phyloP scores from a whole-genome alignment of 2,113 vertebrate genomes.

The Corynorhinus townsendii region DNA sequence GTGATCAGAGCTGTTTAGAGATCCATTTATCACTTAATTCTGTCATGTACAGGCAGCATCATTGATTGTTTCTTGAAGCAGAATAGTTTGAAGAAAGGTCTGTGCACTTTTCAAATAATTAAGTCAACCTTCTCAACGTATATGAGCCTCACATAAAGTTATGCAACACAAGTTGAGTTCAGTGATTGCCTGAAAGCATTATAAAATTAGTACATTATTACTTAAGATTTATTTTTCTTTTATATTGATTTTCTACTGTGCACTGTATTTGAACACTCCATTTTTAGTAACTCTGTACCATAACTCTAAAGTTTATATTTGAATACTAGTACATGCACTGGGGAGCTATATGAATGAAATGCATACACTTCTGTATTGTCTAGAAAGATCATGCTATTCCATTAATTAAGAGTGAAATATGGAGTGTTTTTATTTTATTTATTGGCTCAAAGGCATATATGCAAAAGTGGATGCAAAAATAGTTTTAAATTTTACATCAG shows the following conservation, averaged over 20 bases:
- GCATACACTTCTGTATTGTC: neutral
- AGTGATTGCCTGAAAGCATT: neutral
- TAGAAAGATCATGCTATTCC: neutral
- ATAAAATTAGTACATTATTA: neutral
- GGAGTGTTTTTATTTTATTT: neutral
- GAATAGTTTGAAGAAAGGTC: conserved; percentile 38
- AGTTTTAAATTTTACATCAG: neutral
- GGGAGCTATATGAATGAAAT: neutral
- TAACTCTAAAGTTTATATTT: neutral
- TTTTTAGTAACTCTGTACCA: neutral
- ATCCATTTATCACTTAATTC: conserved; percentile 62
- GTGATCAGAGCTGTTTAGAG: neutral
- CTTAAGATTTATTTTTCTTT: neutral
- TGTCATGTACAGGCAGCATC: conserved; percentile 21
- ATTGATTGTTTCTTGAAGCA: conserved; percentile 42
- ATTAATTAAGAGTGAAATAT: neutral
- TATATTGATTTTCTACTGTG: neutral
- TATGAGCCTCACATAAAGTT: neutral
- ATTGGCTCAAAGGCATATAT: neutral
- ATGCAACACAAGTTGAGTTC: neutral
- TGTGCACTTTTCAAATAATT: conserved; percentile 11
- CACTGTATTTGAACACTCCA: neutral
- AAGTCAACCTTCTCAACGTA: conserved; percentile 43
- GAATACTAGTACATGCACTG: neutral
- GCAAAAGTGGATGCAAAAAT: neutral